Conservation (phyloP, 2,797 vertebrate species). For the Scyliorhinus canicula region DNA sequence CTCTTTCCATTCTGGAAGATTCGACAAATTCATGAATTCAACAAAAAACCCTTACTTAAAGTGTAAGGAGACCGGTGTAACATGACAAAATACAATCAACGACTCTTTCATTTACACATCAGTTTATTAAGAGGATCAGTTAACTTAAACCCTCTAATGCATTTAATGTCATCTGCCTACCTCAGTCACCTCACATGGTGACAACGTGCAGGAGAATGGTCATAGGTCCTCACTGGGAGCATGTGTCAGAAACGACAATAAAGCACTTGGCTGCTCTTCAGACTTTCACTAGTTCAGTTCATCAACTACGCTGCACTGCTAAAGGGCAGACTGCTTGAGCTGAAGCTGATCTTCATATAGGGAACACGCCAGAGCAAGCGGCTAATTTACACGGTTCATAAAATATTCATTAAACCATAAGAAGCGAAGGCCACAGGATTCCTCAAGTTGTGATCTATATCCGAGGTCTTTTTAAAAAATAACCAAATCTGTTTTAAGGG, state of each 20-base stretch:
- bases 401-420: conserved; percentile 19
- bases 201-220: neutral
- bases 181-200: neutral
- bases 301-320: neutral
- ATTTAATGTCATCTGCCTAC: neutral
- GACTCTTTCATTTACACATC: neutral
- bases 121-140: conserved; percentile 23
- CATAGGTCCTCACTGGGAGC: neutral
- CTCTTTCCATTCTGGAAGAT: neutral
- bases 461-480: neutral
- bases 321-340: neutral
- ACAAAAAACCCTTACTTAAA: neutral
- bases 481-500: neutral
- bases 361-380: neutral
- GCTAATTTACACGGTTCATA: neutral
- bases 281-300: neutral
- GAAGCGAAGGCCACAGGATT: neutral
- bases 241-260: neutral
- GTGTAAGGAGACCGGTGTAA: neutral
- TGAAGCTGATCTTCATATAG: neutral
- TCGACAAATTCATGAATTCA: neutral
- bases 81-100: neutral
- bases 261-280: neutral
- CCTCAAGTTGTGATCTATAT: conserved; percentile 18
- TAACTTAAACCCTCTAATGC: neutral